Base-by-base conservation (phyloP, 2,888 invertebrate genomes). In the Drosophila anomelani region DNA sequence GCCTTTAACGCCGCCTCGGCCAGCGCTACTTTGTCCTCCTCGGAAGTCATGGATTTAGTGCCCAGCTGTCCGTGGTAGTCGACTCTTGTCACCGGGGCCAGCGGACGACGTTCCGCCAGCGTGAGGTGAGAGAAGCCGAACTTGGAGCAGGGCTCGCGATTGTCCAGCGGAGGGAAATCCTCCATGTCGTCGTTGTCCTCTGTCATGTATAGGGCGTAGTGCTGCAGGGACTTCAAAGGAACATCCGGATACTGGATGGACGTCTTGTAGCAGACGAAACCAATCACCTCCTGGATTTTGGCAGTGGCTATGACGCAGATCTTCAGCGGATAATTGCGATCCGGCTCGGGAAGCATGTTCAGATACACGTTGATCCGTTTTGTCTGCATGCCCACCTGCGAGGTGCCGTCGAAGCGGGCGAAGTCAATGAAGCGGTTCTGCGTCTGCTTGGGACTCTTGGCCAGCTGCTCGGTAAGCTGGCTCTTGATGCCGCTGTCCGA, bases 121-220 rank as follows among this genome's bases (percentile, higher is more conserved):
- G 98, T 98, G 15, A 99, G 94, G 83, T 96, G 96, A 13, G 95
- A 95, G 91, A 99, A 98, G 34, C 97, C 97, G 92, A 98, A 99
- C 92, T 98, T 98, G 1, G 96, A 96, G 80, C 98, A 96, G 2
- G 96, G 96, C 92, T 99, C 98, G 72, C 95, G 95, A 15, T 96
- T 94, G 91, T 98, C 98, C 13, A 99, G 93, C 81, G 96, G 96
- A 0, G 98, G 98, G 91, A 99, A 98, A 85, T 98, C 98, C 93
- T 98, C 98, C 88, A 92, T 90, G 56, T 92, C 92, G 2, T 98
- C 99, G 91, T 98, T 98, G 89, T 99, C 98, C 93, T 99, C 99
- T 32, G 97, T 98, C 92, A 99, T 97, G 91, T 97, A 97, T 62
- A 99, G 94, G 47, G 97, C 97, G 91, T 98, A 98, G 88, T 95